Percentiles rank a stretch among this genome's conserved stretches.
phyloP scores from a whole-genome alignment of 2,797 vertebrate genomes.

The Rallus crepitans region DNA sequence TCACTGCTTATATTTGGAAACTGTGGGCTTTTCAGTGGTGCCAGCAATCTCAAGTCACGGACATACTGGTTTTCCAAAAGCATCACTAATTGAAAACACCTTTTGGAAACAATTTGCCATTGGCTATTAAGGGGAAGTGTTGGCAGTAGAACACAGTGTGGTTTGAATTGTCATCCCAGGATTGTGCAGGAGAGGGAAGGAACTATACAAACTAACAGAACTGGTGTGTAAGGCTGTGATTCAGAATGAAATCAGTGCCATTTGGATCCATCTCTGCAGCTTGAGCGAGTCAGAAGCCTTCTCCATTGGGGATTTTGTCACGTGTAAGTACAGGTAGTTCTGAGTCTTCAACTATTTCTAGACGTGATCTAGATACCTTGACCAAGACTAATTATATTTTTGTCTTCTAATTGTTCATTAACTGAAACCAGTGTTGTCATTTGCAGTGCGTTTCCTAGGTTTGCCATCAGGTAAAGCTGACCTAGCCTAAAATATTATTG shows the following conservation, averaged over 20 bases:
- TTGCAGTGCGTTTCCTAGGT: neutral
- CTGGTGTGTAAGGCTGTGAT: neutral
- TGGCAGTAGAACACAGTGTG: neutral
- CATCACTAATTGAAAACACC: neutral
- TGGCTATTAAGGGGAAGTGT: neutral
- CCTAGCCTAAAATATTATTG: neutral
- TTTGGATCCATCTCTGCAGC: neutral
- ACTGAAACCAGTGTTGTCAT: neutral
- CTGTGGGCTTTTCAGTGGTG: neutral
- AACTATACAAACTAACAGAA: neutral
- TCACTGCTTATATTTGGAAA: neutral
- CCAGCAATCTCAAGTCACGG: neutral
- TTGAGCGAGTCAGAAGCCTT: neutral
- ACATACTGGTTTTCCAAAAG: neutral
- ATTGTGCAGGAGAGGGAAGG: neutral
- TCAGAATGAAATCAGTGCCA: rapidly evolving
- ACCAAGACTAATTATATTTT: neutral
- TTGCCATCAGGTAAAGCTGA: neutral
- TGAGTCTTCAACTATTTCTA: neutral
- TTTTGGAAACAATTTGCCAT: neutral
- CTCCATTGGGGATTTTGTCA: neutral
- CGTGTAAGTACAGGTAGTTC: neutral
- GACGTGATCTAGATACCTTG: rapidly evolving
- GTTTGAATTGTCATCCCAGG: neutral
- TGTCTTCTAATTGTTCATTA: neutral